These are phyloP conservation scores for Phrynocephalus versicolor DNA, from an alignment of 2,113 vertebrate species.

Conservation along the genomic window DNA sequence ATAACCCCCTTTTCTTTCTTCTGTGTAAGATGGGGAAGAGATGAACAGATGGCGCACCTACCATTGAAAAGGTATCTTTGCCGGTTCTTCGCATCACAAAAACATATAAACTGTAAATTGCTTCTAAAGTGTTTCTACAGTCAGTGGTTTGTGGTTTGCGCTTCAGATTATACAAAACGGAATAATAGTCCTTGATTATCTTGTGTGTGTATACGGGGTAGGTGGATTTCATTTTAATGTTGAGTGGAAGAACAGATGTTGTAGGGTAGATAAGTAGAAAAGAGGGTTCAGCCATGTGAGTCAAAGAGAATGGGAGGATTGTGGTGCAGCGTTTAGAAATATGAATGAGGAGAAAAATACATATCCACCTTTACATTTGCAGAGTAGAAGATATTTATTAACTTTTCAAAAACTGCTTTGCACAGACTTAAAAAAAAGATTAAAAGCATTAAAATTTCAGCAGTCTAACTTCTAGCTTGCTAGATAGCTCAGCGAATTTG, in stretches of 20 bases:
- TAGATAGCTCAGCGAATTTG: no score
- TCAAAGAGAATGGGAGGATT: neutral
- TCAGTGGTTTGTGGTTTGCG: neutral
- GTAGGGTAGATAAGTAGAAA: neutral
- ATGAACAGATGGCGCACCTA: neutral
- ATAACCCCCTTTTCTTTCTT: slow-evolving; percentile 22
- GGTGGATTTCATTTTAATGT: neutral
- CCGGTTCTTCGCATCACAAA: neutral
- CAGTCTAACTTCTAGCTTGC: neutral
- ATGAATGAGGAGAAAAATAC: no score
- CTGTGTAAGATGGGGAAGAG: neutral
- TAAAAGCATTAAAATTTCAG: neutral
- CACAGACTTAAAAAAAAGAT: neutral
- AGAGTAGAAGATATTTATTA: neutral
- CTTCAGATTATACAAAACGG: neutral
- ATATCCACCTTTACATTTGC: neutral
- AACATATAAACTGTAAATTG: neutral
- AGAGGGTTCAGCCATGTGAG: neutral
- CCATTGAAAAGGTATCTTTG: neutral
- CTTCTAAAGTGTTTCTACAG: neutral
- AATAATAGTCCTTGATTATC: neutral
- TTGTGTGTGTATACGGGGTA: neutral
- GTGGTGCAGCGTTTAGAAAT: neutral
- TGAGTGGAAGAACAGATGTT: neutral
- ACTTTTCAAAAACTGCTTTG: no score